These are phyloP conservation scores for Nyctibius grandis DNA, from an alignment of 2,797 vertebrate genomes.

Conservation along the genomic window DNA sequence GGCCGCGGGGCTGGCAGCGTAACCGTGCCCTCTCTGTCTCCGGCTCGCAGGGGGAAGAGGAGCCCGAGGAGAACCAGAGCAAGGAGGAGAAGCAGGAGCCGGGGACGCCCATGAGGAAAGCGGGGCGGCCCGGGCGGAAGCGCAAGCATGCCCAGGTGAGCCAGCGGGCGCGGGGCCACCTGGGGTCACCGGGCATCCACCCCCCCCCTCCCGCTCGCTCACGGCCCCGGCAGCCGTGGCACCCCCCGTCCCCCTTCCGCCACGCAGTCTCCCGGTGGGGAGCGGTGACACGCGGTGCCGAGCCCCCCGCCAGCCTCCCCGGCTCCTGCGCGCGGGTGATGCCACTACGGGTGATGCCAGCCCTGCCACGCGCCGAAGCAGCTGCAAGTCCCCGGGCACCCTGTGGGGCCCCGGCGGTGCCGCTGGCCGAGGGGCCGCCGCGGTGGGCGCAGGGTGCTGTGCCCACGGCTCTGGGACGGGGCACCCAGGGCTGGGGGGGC, in stretches of 20 bases:
- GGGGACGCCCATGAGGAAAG: conserved; percentile 80
- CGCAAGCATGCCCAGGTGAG: conserved; percentile 89
- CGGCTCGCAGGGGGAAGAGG: conserved; percentile 82
- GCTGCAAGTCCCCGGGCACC: background rate
- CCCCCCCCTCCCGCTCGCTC: too few species aligned
- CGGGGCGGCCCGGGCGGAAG: conserved; percentile 84
- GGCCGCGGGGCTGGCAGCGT: background rate
- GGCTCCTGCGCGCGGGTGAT: accelerated
- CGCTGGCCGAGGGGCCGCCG: accelerated
- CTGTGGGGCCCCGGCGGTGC: too few species aligned
- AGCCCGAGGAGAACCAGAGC: conserved; percentile 77
- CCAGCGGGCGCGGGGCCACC: background rate
- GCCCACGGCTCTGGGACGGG: accelerated
- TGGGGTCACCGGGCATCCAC: too few species aligned
- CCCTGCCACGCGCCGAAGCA: accelerated
- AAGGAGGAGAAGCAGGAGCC: conserved; percentile 83
- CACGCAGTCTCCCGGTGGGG: too few species aligned
- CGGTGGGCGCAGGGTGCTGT: too few species aligned
- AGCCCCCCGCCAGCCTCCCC: accelerated
- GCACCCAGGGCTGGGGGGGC: accelerated
- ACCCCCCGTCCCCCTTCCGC: too few species aligned
- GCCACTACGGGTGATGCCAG: too few species aligned
- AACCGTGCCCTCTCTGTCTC: background rate
- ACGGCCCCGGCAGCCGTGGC: background rate
- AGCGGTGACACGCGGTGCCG: too few species aligned